phyloP scores from a whole-genome alignment of 1,140 invertebrate species.

The Scaptomyza montana region DNA sequence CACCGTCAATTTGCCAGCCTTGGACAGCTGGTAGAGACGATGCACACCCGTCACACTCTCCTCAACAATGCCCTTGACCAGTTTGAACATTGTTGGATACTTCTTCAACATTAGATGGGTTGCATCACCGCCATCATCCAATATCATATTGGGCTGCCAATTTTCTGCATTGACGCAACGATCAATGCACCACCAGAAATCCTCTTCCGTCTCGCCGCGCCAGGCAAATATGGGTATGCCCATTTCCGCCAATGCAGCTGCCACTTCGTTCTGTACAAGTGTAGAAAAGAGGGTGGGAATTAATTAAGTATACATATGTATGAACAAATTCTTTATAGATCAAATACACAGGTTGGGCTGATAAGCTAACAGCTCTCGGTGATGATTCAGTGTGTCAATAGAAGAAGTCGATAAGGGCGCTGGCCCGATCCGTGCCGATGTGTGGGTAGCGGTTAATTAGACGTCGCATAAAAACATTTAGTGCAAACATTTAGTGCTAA shows the following conservation, averaged over 20 bases:
- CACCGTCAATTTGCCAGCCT: constrained; percentile 96
- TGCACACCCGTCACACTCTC: constrained; percentile 99
- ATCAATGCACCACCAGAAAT: constrained; percentile 99
- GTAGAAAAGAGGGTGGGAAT: neutral
- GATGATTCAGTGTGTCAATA: constrained; percentile 49
- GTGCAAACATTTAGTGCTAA: constrained; percentile 32
- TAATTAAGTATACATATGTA: neutral
- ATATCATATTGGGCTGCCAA: constrained; percentile 99
- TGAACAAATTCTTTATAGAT: too few species aligned
- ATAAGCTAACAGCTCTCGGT: constrained; percentile 38
- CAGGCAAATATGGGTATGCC: constrained; percentile 96
- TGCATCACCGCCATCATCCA: constrained; percentile 98
- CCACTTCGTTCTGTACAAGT: constrained; percentile 94
- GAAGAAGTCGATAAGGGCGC: constrained; percentile 37
- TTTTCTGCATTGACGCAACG: constrained; percentile 95
- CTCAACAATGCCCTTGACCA: constrained; percentile 98
- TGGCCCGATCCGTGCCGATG: constrained; percentile 20
- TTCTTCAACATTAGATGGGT: constrained; percentile 99
- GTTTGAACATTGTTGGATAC: constrained; percentile 96
- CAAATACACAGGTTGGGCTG: constrained; percentile 11
- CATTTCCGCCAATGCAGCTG: constrained; percentile 96
- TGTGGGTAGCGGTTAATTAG: constrained; percentile 40
- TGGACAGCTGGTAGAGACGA: constrained; percentile 97
- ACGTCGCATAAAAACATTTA: constrained; percentile 19
- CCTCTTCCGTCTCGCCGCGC: constrained; percentile 98